These are phyloP conservation scores for Lineus longissimus DNA, from an alignment of 1,140 invertebrate genomes.

Conservation along the genomic window DNA sequence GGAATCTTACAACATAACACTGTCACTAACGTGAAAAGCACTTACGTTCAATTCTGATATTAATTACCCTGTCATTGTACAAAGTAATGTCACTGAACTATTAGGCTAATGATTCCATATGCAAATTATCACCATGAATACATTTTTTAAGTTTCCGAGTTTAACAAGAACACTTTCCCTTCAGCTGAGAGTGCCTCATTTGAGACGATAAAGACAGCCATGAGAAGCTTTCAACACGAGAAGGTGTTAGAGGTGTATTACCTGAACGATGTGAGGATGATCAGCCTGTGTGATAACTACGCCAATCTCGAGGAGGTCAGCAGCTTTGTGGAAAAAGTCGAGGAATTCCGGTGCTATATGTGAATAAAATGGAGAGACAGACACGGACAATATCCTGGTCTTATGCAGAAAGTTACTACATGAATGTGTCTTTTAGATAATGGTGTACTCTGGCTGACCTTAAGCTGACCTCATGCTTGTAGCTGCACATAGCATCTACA, in stretches of 20 bases:
- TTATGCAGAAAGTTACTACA: too few relatives aligned
- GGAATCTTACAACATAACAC: too few relatives aligned
- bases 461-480: too few relatives aligned
- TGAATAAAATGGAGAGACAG: too few relatives aligned
- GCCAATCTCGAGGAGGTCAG: slow-evolving; percentile 21
- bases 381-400: too few relatives aligned
- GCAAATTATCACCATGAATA: not conserved
- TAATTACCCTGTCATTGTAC: not conserved
- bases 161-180: too few relatives aligned
- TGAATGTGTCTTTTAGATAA: too few relatives aligned
- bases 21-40: too few relatives aligned
- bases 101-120: not conserved
- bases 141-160: too few relatives aligned
- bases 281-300: slow-evolving; percentile 23
- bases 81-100: not conserved
- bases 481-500: too few relatives aligned
- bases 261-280: slow-evolving; percentile 25
- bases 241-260: slow-evolving; percentile 67
- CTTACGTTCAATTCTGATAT: not conserved
- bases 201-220: slow-evolving; percentile 75
- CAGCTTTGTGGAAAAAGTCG: not conserved
- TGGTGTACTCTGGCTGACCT: too few relatives aligned
- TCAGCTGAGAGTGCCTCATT: slow-evolving; percentile 77
- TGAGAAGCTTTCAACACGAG: slow-evolving; percentile 74
- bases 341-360: too few relatives aligned